phyloP scores from a whole-genome alignment of 2,888 invertebrate species.

The Eucera pruinosa region DNA sequence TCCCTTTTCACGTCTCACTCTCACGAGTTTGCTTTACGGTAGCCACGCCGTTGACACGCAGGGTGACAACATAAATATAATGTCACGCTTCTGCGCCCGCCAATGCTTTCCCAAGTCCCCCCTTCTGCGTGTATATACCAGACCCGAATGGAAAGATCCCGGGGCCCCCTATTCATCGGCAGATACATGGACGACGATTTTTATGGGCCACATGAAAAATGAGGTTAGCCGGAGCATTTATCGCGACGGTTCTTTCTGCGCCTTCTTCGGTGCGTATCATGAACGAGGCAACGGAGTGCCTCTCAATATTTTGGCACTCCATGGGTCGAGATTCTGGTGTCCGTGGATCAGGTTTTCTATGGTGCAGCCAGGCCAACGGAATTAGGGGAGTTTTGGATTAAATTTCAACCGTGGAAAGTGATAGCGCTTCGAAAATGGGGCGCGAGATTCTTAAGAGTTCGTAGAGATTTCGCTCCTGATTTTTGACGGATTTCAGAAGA shows the following conservation, averaged over 20 bases:
- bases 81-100: constrained; percentile 82
- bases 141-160: constrained; percentile 44
- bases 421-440: no score
- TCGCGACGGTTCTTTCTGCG: constrained; percentile 45
- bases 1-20: constrained; percentile 53
- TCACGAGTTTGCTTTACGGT: constrained; percentile 55
- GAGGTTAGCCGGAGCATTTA: constrained; percentile 77
- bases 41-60: constrained; percentile 77
- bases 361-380: background rate
- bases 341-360: background rate
- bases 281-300: constrained; percentile 47
- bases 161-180: constrained; percentile 50
- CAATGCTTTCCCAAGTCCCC: constrained; percentile 68
- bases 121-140: constrained; percentile 39
- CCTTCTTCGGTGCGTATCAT: constrained; percentile 54
- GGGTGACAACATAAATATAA: constrained; percentile 84
- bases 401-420: no score
- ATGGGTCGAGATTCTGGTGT: constrained; percentile 21
- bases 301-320: constrained; percentile 83
- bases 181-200: constrained; percentile 72
- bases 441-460: no score
- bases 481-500: no score
- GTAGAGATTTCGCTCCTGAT: no score
- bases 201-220: constrained; percentile 80
- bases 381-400: background rate